Percentiles rank a stretch among this genome's conserved stretches.
Conservation (phyloP, 2,888 invertebrate genomes). For the Graphium colonna region DNA sequence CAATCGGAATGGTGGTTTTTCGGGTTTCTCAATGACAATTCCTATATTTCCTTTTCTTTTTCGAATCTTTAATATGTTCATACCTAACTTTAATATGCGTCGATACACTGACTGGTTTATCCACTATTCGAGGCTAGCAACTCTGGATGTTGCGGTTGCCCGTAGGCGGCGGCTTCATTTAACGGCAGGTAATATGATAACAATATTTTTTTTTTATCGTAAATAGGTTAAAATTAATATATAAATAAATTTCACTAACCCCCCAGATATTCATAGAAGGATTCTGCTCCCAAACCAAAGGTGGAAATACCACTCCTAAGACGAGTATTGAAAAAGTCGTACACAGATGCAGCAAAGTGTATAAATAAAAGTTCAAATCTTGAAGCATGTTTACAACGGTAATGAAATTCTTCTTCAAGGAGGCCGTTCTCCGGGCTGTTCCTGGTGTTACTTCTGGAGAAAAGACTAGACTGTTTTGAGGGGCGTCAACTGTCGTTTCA, state of each 20-base stretch:
- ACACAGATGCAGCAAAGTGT: conserved; percentile 72
- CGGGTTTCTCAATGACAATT: too few species aligned
- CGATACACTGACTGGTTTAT: too few species aligned
- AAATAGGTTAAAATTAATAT: too few species aligned
- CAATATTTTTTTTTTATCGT: too few species aligned
- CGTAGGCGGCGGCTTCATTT: too few species aligned
- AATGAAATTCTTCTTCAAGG: conserved; percentile 66
- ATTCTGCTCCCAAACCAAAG: conserved; percentile 70
- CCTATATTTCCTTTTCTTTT: too few species aligned
- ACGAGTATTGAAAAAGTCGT: conserved; percentile 76
- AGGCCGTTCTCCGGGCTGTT: conserved; percentile 63
- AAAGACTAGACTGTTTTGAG: conserved; percentile 53
- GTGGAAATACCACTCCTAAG: conserved; percentile 75
- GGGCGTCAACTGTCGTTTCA: conserved; percentile 75
- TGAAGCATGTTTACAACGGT: conserved; percentile 62
- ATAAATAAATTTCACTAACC: conserved; percentile 43
- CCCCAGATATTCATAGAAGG: conserved; percentile 63
- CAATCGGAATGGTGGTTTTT: too few species aligned
- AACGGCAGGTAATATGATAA: too few species aligned
- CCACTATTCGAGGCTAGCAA: too few species aligned
- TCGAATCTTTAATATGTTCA: too few species aligned
- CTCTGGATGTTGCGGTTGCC: too few species aligned
- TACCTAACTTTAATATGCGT: too few species aligned
- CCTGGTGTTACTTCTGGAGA: conserved; percentile 60
- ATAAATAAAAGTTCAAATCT: conserved; percentile 77